Conservation (phyloP, 2,113 vertebrate species). For the Baryphthengus martii region DNA sequence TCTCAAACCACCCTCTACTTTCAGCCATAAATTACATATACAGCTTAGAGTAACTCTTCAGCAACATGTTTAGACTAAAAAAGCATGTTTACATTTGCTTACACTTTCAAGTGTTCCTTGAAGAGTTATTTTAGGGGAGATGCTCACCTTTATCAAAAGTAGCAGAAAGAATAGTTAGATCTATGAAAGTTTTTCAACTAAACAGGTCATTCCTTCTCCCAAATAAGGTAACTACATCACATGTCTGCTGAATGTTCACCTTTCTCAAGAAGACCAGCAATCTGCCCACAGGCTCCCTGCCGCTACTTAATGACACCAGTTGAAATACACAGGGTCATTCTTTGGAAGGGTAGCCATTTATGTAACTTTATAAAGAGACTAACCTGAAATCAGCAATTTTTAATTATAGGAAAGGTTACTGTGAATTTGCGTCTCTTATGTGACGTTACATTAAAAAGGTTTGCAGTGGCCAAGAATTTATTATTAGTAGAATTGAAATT, state of each 20-base stretch:
- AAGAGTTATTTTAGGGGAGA: neutral
- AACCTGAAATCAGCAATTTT: neutral
- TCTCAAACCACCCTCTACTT: neutral
- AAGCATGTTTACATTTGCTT: neutral
- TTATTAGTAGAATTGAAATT: neutral
- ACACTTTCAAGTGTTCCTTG: neutral
- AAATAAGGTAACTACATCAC: neutral
- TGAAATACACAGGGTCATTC: neutral
- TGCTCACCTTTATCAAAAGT: neutral
- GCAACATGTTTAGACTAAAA: neutral
- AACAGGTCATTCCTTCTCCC: neutral
- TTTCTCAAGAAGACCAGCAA: neutral
- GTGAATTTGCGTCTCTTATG: neutral
- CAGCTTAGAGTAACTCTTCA: neutral
- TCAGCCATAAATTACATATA: neutral
- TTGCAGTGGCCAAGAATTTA: neutral
- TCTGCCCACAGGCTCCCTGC: neutral
- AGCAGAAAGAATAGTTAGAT: neutral
- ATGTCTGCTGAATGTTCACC: rapidly evolving
- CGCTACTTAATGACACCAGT: neutral
- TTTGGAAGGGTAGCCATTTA: neutral
- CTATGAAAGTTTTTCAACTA: neutral
- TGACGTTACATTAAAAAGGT: neutral
- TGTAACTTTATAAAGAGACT: neutral
- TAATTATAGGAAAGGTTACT: neutral